Evolutionary conservation across 2,888 invertebrate species (phyloP), one percentile per base, ranked within the genome.

Genomic region (Callyntrura guangdongensis): DNA sequence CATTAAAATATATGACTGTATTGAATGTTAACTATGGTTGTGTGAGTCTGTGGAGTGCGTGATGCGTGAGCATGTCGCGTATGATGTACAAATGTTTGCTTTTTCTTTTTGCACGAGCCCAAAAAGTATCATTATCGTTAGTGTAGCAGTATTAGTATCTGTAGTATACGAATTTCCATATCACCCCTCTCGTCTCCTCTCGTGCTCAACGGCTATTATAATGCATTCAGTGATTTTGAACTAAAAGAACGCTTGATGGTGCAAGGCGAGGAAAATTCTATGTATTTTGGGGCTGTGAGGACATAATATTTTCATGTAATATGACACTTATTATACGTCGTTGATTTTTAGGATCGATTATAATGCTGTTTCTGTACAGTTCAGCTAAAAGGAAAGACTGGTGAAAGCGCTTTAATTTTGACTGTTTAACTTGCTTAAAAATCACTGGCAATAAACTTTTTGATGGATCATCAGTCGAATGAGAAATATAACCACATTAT

Each of bases 381-480:
- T 61, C 56, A n/a, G n/a, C n/a, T n/a, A n/a, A n/a, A n/a, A n/a
- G n/a, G n/a, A n/a, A 64, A 3, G 0, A 4, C 17, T 49, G 49
- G 74, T 49, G 49, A 74, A 74, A 74, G 74, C 2, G 47, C 22
- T 22, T 74, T 49, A 49, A 74, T 74, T 47, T 20, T 49, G 49
- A 22, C 20, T 74, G 74, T 47, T 74, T 74, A 49, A 49, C 74
- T 74, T 74, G 36, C 20, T 74, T 49, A 6, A 49, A 74, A 89
- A 89, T 89, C 14, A 49, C 20, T 64, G 14, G 67, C 53, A 89
- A 84, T 89, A 89, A 89, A 89, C 84, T 61, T 56, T 84, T 89
- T 89, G 89, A 89, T 89, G 89, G 89, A 85, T 89, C 89, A 85
- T 89, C 84, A 89, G 27, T 79, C 45, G 49, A 49, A 49, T 20